Percentiles rank a stretch among this genome's conserved stretches.
These are phyloP conservation scores for Synanthedon formicaeformis DNA, from an alignment of 2,888 invertebrate species.

Conservation along the genomic window DNA sequence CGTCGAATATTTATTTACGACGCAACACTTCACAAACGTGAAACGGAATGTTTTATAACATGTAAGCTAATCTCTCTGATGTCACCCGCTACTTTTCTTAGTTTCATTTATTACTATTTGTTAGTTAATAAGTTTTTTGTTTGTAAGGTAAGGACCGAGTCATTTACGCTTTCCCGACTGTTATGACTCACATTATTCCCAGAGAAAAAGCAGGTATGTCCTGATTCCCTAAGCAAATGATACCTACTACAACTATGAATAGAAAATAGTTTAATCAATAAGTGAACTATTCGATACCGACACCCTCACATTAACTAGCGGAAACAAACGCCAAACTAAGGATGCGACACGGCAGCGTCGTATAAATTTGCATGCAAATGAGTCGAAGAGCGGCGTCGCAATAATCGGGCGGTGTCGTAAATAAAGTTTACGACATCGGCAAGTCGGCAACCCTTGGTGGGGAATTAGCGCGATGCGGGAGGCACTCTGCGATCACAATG, in stretches of 20 bases:
- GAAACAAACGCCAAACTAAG: background rate
- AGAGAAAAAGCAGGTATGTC: no score
- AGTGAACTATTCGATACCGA: background rate
- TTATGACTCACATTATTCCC: no score
- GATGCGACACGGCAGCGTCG: constrained; percentile 6
- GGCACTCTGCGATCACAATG: constrained; percentile 16
- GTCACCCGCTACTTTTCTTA: no score
- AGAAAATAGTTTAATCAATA: background rate
- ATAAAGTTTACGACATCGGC: constrained; percentile 51
- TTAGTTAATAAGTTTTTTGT: no score
- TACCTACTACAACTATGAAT: no score
- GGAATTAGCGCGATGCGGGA: constrained; percentile 40
- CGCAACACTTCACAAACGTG: background rate
- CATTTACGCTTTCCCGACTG: no score
- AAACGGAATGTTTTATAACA: background rate
- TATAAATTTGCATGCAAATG: constrained; percentile 65
- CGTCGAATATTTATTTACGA: background rate
- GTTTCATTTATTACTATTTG: no score
- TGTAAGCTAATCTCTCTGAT: background rate
- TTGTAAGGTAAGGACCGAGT: no score
- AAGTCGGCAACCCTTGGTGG: background rate
- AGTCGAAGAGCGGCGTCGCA: constrained; percentile 41
- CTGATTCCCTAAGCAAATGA: no score
- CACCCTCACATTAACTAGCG: background rate
- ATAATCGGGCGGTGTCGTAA: constrained; percentile 54